phyloP scores from a whole-genome alignment of 2,113 vertebrate genomes.

The Corythornis cristatus region DNA sequence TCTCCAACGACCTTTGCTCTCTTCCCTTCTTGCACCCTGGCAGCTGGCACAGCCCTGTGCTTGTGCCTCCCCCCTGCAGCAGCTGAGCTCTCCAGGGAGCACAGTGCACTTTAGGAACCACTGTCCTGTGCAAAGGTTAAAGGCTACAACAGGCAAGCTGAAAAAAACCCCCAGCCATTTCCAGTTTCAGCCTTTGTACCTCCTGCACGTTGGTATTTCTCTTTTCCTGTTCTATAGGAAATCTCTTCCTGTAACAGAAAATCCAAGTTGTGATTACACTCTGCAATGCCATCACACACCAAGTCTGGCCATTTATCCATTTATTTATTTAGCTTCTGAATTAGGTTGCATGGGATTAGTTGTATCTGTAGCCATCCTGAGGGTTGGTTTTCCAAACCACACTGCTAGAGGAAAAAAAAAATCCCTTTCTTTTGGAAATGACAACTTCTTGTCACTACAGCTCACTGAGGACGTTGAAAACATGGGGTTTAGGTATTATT shows the following conservation, averaged over 20 bases:
- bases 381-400: neutral
- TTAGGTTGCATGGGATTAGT: neutral
- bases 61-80: neutral
- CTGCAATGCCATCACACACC: neutral
- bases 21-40: neutral
- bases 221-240: no score
- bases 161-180: neutral
- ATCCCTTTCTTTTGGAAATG: neutral
- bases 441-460: neutral
- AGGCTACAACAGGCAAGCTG: neutral
- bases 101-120: neutral
- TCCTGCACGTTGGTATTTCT: no score
- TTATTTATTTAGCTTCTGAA: neutral
- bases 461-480: neutral
- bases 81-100: neutral
- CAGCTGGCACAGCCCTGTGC: neutral
- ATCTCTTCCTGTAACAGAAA: no score
- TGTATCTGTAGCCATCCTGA: neutral
- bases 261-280: neutral
- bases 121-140: conserved; percentile 5
- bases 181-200: no score
- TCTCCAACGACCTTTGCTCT: conserved; percentile 1
- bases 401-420: neutral
- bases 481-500: neutral
- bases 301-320: neutral